A percentile compares a stretch with the other conserved stretches of the same genome.
phyloP scores from a whole-genome alignment of 2,888 invertebrate species.

The Lissocephala sabroskyi region DNA sequence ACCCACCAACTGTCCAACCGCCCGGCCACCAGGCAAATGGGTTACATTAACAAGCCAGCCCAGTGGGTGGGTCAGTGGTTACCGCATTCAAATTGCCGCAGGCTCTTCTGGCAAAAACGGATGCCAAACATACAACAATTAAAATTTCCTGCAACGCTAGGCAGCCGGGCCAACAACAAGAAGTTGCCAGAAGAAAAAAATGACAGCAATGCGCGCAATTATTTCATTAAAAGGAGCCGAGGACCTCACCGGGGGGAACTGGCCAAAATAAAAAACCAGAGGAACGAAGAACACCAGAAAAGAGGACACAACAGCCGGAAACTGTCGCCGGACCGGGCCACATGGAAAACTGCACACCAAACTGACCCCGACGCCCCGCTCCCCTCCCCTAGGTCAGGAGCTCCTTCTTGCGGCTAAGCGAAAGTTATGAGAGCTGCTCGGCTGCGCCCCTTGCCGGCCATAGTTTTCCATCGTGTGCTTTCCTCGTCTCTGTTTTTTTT shows the following conservation, averaged over 20 bases:
- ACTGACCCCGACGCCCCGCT: too few species aligned
- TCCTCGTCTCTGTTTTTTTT: too few species aligned
- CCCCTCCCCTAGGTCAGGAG: too few species aligned
- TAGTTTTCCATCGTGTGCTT: constrained; percentile 33
- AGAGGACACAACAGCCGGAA: constrained; percentile 1
- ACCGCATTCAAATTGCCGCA: too few species aligned
- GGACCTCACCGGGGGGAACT: too few species aligned
- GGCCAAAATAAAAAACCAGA: too few species aligned
- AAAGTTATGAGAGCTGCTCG: neutral
- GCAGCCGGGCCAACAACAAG: neutral
- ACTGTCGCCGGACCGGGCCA: too few species aligned
- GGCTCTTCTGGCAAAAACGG: neutral
- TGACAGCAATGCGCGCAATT: constrained; percentile 21
- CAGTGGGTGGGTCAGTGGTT: too few species aligned
- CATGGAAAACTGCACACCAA: neutral
- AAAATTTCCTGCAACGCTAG: too few species aligned
- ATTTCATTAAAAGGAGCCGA: constrained; percentile 17
- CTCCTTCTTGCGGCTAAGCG: neutral
- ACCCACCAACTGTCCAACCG: too few species aligned
- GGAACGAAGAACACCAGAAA: neutral
- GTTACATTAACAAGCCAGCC: too few species aligned
- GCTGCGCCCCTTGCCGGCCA: neutral
- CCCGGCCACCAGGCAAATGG: too few species aligned
- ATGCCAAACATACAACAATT: constrained; percentile 10
- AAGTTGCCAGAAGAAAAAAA: constrained; percentile 30